Conservation (phyloP, 2,888 invertebrate genomes). For the Drosophila conformis region DNA sequence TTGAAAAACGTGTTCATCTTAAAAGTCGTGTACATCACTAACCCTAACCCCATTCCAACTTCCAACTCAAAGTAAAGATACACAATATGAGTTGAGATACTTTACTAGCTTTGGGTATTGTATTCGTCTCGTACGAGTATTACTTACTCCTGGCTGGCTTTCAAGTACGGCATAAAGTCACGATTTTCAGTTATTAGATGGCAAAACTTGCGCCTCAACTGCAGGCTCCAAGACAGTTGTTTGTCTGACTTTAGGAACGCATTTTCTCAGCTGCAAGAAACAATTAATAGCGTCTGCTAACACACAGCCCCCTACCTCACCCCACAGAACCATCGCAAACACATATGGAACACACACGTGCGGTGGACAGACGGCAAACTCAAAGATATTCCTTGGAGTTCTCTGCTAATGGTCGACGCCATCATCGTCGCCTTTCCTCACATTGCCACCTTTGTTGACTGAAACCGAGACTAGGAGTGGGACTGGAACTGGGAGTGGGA, state of each 20-base stretch:
- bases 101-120: slow-evolving; percentile 45
- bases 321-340: slow-evolving; percentile 16
- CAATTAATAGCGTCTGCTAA: slow-evolving; percentile 77
- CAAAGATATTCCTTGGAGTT: slow-evolving; percentile 61
- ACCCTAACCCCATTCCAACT: not conserved
- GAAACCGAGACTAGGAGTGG: slow-evolving; percentile 17
- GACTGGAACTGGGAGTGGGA: slow-evolving; percentile 1
- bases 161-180: slow-evolving; percentile 78
- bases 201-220: slow-evolving; percentile 62
- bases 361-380: slow-evolving; percentile 49
- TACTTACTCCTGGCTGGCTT: slow-evolving; percentile 43
- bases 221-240: slow-evolving; percentile 48
- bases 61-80: slow-evolving; percentile 35
- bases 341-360: slow-evolving; percentile 9
- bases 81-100: slow-evolving; percentile 46
- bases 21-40: slow-evolving; percentile 59
- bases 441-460: slow-evolving; percentile 70
- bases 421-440: slow-evolving; percentile 18
- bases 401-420: slow-evolving; percentile 58
- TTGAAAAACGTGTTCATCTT: slow-evolving; percentile 73
- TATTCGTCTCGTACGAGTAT: slow-evolving; percentile 37
- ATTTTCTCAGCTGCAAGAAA: slow-evolving; percentile 77
- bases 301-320: slow-evolving; percentile 11
- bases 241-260: slow-evolving; percentile 61
- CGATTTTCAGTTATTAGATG: slow-evolving; percentile 78